A percentile compares a stretch with the other conserved stretches of the same genome.
phyloP scores from a whole-genome alignment of 2,888 invertebrate species.

The Aphrophora alni region DNA sequence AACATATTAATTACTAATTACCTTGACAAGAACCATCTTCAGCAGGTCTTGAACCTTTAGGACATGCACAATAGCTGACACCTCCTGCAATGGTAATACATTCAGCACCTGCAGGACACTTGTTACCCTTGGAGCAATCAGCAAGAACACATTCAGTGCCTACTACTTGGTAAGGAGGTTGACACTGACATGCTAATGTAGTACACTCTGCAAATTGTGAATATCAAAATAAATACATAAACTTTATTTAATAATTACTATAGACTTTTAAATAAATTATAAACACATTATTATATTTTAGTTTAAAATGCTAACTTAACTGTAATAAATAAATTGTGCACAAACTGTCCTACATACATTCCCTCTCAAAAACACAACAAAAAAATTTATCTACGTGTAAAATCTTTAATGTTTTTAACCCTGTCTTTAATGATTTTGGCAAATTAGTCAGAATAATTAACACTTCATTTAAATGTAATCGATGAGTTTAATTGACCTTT shows the following conservation, averaged over 20 bases:
- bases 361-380: too few species aligned
- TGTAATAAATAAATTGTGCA: not conserved
- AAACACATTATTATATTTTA: not conserved
- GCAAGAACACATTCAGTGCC: conserved; percentile 85
- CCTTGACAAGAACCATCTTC: conserved; percentile 79
- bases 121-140: conserved; percentile 80
- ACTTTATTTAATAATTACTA: not conserved
- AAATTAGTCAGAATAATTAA: too few species aligned
- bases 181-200: conserved; percentile 84
- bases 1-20: too few species aligned
- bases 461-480: too few species aligned
- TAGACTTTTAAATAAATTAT: not conserved
- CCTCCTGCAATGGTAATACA: conserved; percentile 90
- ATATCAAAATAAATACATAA: conserved; percentile 39
- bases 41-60: conserved; percentile 80
- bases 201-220: conserved; percentile 81
- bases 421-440: too few species aligned
- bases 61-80: conserved; percentile 92
- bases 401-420: too few species aligned
- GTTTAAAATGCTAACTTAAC: not conserved
- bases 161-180: conserved; percentile 83
- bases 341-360: too few species aligned
- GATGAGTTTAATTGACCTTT: too few species aligned
- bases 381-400: too few species aligned
- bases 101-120: conserved; percentile 86